Percentiles rank a stretch among this genome's conserved stretches.
phyloP scores from a whole-genome alignment of 2,797 vertebrate species.

The Scolopax rusticola region DNA sequence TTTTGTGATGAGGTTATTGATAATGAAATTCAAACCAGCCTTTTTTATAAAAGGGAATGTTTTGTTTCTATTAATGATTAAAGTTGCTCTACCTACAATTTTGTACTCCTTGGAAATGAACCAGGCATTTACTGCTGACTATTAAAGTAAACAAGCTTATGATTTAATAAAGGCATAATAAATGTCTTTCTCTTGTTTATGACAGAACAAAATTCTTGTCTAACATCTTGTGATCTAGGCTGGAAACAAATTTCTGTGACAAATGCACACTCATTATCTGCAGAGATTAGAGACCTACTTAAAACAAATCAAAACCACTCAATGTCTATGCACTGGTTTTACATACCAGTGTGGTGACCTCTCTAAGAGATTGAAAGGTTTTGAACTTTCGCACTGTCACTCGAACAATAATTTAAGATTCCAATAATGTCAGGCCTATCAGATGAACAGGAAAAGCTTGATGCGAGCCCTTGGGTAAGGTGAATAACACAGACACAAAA shows the following conservation, averaged over 20 bases:
- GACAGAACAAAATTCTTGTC: neutral
- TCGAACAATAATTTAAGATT: conserved; percentile 48
- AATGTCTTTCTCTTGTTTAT: conserved; percentile 15
- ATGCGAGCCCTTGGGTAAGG: neutral
- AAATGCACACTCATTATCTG: conserved; percentile 41
- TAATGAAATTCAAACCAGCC: neutral
- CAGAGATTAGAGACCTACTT: conserved; percentile 53
- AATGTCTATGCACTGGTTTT: neutral
- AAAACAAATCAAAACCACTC: conserved; percentile 40
- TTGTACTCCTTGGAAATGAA: conserved; percentile 1
- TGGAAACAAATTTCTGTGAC: conserved; percentile 61
- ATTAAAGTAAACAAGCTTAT: conserved; percentile 43
- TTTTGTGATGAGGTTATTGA: neutral
- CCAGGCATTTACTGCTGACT: neutral
- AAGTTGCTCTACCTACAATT: neutral
- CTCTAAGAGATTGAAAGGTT: conserved; percentile 26
- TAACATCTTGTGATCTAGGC: conserved; percentile 41
- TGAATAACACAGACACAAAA: neutral
- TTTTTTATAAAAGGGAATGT: neutral
- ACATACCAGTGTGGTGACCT: conserved; percentile 31
- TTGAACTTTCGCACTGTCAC: conserved; percentile 38
- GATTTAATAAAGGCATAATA: conserved; percentile 37
- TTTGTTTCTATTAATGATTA: neutral
- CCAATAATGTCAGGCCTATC: conserved; percentile 3
- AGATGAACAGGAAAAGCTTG: neutral